Base-by-base conservation (phyloP, 2,888 invertebrate species). In the Callyntrura sp. region DNA sequence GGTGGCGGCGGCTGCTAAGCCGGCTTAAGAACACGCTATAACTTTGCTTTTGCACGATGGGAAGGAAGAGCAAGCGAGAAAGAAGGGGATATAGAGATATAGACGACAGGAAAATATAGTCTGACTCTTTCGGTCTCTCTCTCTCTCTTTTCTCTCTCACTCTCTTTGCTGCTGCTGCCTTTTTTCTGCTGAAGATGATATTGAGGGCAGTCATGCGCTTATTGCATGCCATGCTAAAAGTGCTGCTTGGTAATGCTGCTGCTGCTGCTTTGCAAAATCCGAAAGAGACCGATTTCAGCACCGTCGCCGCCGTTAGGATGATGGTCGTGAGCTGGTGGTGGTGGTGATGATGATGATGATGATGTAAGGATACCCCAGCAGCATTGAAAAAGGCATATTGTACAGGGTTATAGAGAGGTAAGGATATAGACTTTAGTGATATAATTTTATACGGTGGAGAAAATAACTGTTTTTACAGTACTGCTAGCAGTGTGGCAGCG, bases 151-250 rank as follows among this genome's bases (percentile, higher is more conserved):
- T 17, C 57, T 51, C 28, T 20, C 51, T 55, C 51, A 5, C 57
- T 51, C 28, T 28, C 28, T 28, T 57, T 78, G 25, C 78, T 85
- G 45, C 78, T 86, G 65, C 86, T 86, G 86, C 68, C 35, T 43
- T 48, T 76, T 78, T 85, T 60, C 85, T 85, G 76, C 79, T 87
- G 70, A 87, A 87, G 79, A 87, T 87, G 87, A 87, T 87, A 87
- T 87, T 87, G 87, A 87, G 87, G 87, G 70, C 87, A 87, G 87
- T 87, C 87, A 87, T 87, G 87, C 87, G 87, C 87, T 68, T 85
- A 57, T 85, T 70, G 73, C 65, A 20, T 81, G 62, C 81, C 62
- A 43, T 81, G 57, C 81, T 82, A 25, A 35, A 48, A 35, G 48
- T 65, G 48, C 62, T 62, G 28, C 35, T 35, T 35, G 48, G 57